Evolutionary conservation across 2,797 vertebrate species (phyloP).

Genomic region (Scomberomorus guttatus): DNA sequence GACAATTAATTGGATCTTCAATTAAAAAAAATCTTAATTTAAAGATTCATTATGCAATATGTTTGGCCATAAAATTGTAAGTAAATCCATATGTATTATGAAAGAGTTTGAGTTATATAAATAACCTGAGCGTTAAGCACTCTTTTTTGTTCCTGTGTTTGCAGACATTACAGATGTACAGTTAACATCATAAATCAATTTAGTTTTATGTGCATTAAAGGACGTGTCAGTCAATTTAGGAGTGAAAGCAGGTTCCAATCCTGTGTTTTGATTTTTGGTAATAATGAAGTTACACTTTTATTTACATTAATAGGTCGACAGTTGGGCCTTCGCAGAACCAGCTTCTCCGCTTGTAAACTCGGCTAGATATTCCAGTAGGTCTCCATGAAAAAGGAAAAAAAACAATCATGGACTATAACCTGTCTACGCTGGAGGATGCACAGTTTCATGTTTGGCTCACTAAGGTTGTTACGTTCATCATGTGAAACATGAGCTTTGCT

Average conservation of each 20-base stretch:
- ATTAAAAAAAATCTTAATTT: not conserved
- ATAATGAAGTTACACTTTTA: not conserved
- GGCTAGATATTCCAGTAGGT: not conserved
- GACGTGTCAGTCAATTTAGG: not conserved
- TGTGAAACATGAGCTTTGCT: constrained; percentile 30
- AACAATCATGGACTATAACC: not conserved
- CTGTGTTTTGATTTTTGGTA: not conserved
- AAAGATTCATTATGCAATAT: not conserved
- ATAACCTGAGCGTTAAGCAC: not conserved
- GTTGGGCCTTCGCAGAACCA: not conserved
- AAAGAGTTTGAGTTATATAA: not conserved
- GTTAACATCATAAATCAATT: no score
- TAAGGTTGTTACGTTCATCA: constrained; percentile 19
- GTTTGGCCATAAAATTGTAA: not conserved
- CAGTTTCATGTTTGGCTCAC: constrained; percentile 11
- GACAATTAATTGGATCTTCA: not conserved
- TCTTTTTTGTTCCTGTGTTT: not conserved
- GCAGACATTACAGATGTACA: not conserved
- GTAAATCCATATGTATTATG: not conserved
- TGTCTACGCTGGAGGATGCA: constrained; percentile 5
- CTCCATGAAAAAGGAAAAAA: not conserved
- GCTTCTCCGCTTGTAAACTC: constrained; percentile 15
- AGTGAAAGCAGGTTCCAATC: not conserved
- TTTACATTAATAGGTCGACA: not conserved
- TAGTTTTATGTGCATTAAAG: no score